These are phyloP conservation scores for Megalops cyprinoides DNA, from an alignment of 2,797 vertebrate species.

Conservation along the genomic window DNA sequence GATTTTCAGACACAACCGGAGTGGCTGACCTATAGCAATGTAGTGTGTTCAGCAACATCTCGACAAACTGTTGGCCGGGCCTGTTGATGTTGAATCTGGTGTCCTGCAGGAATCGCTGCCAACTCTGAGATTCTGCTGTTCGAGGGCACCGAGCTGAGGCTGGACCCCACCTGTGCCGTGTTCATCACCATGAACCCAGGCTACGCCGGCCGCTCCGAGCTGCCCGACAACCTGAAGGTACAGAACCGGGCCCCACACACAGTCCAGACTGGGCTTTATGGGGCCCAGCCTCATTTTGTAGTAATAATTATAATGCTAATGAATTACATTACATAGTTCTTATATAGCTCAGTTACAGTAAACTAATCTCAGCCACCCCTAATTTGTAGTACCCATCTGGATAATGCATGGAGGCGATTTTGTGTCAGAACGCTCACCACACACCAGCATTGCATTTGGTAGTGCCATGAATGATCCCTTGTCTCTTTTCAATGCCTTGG, in stretches of 20 bases:
- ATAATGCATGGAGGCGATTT: too few relatives aligned
- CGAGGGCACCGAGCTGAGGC: slow-evolving; percentile 86
- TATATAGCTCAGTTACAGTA: too few relatives aligned
- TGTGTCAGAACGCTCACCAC: too few relatives aligned
- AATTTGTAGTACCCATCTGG: too few relatives aligned
- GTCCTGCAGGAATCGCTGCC: slow-evolving; percentile 77
- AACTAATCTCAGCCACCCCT: too few relatives aligned
- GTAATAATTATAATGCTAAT: too few relatives aligned
- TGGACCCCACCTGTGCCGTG: slow-evolving; percentile 87
- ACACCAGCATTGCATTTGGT: too few relatives aligned
- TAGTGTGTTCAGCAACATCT: neutral
- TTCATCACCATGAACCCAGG: slow-evolving; percentile 96
- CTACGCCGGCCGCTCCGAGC: slow-evolving; percentile 88
- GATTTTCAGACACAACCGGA: neutral
- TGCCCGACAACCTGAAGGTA: slow-evolving; percentile 93
- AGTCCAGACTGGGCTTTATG: neutral
- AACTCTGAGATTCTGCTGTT: slow-evolving; percentile 78
- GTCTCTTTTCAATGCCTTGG: neutral
- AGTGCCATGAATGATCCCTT: neutral
- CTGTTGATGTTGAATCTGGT: slow-evolving; percentile 41
- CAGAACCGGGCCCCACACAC: neutral
- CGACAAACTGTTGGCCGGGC: neutral
- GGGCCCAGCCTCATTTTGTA: too few relatives aligned
- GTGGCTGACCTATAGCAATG: neutral
- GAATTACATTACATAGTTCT: too few relatives aligned